phyloP scores from a whole-genome alignment of 2,113 vertebrate genomes.

The Nematolebias whitei region DNA sequence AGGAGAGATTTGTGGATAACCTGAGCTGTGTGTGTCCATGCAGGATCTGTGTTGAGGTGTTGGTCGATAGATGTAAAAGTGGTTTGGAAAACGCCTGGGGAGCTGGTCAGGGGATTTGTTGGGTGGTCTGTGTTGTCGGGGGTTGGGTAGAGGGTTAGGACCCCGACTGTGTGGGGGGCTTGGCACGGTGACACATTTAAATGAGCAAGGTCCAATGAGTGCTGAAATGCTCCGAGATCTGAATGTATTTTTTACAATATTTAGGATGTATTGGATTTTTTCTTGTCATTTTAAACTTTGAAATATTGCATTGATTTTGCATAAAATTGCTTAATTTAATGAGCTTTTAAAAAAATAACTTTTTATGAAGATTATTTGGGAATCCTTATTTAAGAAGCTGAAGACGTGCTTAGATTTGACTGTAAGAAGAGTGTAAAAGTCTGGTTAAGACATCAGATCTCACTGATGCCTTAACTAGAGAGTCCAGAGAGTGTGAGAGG shows the following conservation, averaged over 20 bases:
- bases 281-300: too few species aligned
- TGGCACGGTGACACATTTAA: constrained; percentile 58
- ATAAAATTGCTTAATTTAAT: too few species aligned
- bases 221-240: neutral
- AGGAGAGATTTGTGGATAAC: neutral
- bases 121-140: constrained; percentile 70
- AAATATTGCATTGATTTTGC: too few species aligned
- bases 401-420: neutral
- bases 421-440: too few species aligned
- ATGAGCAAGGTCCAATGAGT: constrained; percentile 21
- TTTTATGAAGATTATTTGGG: too few species aligned
- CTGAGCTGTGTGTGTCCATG: neutral
- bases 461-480: too few species aligned
- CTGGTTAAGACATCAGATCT: too few species aligned
- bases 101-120: constrained; percentile 39
- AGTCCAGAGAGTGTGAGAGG: too few species aligned
- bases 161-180: constrained; percentile 56
- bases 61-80: neutral
- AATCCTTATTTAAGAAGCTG: neutral
- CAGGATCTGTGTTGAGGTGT: neutral
- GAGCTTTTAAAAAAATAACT: too few species aligned
- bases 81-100: neutral
- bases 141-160: constrained; percentile 60
- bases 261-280: too few species aligned
- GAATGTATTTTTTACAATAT: too few species aligned